These are phyloP conservation scores for Conomelus anceps DNA, from an alignment of 2,888 invertebrate genomes.

Conservation along the genomic window DNA sequence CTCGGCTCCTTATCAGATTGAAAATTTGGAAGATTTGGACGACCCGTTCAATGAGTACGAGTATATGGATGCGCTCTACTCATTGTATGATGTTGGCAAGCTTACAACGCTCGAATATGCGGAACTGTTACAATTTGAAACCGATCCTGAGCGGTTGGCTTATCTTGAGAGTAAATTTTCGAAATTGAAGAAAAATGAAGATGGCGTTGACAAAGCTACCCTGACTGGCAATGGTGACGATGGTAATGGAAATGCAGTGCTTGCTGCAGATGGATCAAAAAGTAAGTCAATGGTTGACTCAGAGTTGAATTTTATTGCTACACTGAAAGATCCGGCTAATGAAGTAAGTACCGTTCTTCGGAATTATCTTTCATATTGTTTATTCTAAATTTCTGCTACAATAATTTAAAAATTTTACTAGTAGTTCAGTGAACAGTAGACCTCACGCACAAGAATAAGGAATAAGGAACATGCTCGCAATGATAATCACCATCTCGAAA, in stretches of 20 bases:
- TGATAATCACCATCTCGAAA: background rate
- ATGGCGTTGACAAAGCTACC: background rate
- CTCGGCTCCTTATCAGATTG: background rate
- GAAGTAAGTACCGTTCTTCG: no score
- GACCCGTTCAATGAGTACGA: background rate
- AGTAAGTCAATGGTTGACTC: background rate
- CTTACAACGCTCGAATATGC: background rate
- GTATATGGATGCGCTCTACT: background rate
- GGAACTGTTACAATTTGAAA: background rate
- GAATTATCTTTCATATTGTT: no score
- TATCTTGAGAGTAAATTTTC: background rate
- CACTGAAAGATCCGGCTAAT: background rate
- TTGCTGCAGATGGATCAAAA: background rate
- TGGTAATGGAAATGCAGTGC: background rate
- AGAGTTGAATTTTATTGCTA: background rate
- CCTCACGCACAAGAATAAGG: no score
- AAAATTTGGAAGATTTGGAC: background rate
- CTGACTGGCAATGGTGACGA: no score
- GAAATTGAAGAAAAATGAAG: background rate
- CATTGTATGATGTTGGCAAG: background rate
- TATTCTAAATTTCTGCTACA: no score
- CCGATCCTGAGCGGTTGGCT: background rate
- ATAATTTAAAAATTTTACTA: background rate
- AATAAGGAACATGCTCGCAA: no score
- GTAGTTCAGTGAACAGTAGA: no score